Conservation (phyloP, 2,113 vertebrate species). For the Peromyscus polionotus region DNA sequence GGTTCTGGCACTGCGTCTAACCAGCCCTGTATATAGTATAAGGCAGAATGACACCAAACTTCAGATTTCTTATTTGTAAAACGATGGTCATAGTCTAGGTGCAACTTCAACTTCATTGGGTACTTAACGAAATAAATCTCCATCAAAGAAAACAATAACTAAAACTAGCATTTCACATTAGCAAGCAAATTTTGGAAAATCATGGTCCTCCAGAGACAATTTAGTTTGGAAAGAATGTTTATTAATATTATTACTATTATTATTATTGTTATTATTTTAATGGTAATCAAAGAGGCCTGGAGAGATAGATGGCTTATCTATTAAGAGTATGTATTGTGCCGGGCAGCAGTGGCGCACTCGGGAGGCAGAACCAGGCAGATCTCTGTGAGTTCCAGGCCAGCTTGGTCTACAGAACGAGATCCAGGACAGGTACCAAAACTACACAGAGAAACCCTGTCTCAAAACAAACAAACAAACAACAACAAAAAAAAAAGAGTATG, state of each 20-base stretch:
- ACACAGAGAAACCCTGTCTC: too few relatives aligned
- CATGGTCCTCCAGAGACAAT: neutral
- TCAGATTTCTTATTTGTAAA: slow-evolving; percentile 8
- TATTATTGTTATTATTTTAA: neutral
- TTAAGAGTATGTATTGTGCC: neutral
- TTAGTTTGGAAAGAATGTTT: slow-evolving; percentile 2
- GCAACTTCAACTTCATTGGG: neutral
- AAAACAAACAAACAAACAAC: too few relatives aligned
- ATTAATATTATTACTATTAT: neutral
- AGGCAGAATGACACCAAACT: slow-evolving; percentile 6
- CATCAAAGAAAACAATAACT: neutral
- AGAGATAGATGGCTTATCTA: neutral
- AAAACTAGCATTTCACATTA: slow-evolving; percentile 19
- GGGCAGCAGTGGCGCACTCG: too few relatives aligned
- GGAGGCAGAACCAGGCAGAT: too few relatives aligned
- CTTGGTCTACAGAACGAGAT: too few relatives aligned
- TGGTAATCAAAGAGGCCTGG: neutral
- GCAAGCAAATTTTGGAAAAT: slow-evolving; percentile 57
- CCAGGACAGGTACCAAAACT: too few relatives aligned
- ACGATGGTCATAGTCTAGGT: neutral
- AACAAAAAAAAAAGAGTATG: too few relatives aligned
- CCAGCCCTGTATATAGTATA: neutral
- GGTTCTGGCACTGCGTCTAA: neutral
- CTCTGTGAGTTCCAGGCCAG: too few relatives aligned
- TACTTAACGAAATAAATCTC: slow-evolving; percentile 53